Evolutionary conservation across 2,113 vertebrate species (phyloP), one percentile per base, ranked within the genome.

Genomic region (Albula glossodonta): DNA sequence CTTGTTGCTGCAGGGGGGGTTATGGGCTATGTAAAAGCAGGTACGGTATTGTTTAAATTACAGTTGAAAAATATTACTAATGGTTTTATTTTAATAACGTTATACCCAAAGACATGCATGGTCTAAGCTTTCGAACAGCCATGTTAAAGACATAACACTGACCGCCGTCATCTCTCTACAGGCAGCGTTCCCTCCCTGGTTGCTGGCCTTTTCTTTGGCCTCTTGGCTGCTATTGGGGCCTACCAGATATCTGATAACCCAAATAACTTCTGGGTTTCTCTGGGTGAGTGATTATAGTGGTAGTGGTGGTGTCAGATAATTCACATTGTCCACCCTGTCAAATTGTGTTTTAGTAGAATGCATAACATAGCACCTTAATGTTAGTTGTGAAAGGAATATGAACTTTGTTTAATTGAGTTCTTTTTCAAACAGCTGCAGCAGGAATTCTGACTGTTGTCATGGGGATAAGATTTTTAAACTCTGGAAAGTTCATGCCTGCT

Each of bases 401-500:
- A 51, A 50, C 50, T 82, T 41, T 81, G 10, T 15, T 77, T 1
- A 49, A 51, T 6, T 63, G 12, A 51, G 79, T 80, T 81, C 22
- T 52, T 41, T 82, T 80, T 87, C 86, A 41, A 89, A 87, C 87
- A 97, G 98, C 92, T 88, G 96, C 97, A 0, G 96, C 97, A 10
- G 98, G 97, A 87, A 95, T 95, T 4, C 89, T 99, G 91, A 90
- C 96, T 51, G 96, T 94, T 0, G 86, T 99, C 85, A 98, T 99
- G 97, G 97, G 96, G 84, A 93, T 96, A 89, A 94, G 98, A 86
- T 99, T 97, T 92, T 94, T 98, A 90, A 91, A 92, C 93, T 97
- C 97, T 31, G 94, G 96, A 90, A 99, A 97, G 91, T 96, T 99
- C 83, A 97, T 99, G 97, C 98, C 98, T 63, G 97, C 97, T 0